Evolutionary conservation across 2,797 vertebrate species (phyloP).

Genomic region (Oreonectes daqikongensis): DNA sequence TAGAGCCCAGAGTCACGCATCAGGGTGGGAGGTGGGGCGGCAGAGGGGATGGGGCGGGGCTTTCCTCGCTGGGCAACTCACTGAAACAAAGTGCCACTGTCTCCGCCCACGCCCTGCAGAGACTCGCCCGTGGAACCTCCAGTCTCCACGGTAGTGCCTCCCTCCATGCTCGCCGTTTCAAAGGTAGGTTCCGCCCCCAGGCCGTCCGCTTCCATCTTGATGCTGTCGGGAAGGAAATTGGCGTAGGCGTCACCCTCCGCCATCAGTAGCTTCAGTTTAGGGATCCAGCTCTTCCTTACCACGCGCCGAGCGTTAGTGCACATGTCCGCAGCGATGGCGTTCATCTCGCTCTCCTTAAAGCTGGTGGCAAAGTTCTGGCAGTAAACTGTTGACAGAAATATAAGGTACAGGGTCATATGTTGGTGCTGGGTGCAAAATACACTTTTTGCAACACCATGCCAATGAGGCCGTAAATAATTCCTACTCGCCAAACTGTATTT

Average conservation of each 20-base stretch:
- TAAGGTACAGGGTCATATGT: neutral
- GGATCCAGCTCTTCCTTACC: constrained; percentile 86
- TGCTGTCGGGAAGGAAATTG: constrained; percentile 78
- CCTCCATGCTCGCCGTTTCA: constrained; percentile 70
- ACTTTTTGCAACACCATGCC: neutral
- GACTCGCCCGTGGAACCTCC: constrained; percentile 52
- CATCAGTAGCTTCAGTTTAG: constrained; percentile 81
- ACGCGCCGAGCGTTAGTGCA: constrained; percentile 86
- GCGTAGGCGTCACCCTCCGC: constrained; percentile 80
- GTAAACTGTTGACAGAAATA: constrained; percentile 73
- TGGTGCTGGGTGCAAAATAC: neutral
- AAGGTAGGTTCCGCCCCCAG: constrained; percentile 72
- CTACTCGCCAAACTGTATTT: no score
- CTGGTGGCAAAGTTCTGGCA: constrained; percentile 87
- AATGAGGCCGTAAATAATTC: no score
- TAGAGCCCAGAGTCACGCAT: constrained; percentile 68
- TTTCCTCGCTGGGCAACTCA: constrained; percentile 42
- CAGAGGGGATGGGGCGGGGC: constrained; percentile 1
- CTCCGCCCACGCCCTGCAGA: constrained; percentile 61
- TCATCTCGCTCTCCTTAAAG: constrained; percentile 89
- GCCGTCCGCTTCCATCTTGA: constrained; percentile 79
- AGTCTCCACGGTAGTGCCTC: constrained; percentile 68
- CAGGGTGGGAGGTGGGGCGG: constrained; percentile 56
- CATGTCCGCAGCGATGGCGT: constrained; percentile 85
- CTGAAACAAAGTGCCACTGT: constrained; percentile 62